Evolutionary conservation across 2,888 invertebrate genomes (phyloP).

Genomic region (Cremastobaeus sp.): DNA sequence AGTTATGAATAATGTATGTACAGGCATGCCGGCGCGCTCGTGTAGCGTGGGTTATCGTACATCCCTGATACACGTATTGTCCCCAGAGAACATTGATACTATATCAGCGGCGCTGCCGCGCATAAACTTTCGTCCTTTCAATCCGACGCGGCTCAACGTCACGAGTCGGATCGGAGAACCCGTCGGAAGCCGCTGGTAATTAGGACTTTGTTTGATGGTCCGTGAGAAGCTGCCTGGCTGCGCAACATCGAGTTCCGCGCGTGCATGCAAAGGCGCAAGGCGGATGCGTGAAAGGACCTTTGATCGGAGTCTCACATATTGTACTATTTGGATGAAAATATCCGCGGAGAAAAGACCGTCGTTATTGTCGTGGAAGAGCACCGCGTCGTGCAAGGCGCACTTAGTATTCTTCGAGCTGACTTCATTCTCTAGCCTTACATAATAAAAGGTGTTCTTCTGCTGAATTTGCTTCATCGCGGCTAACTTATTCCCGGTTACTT

Average conservation of each 20-base stretch:
- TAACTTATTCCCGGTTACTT: no score
- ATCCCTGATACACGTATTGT: conserved; percentile 64
- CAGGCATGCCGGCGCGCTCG: conserved; percentile 63
- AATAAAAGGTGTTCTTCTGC: no score
- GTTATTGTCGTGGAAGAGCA: no score
- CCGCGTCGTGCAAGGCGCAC: no score
- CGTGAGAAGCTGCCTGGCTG: conserved; percentile 33
- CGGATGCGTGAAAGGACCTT: conserved; percentile 2
- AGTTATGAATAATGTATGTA: conserved; percentile 69
- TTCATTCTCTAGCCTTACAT: no score
- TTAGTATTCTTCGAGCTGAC: no score
- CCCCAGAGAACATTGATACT: conserved; percentile 59
- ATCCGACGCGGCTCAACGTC: conserved; percentile 42
- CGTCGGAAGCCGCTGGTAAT: conserved; percentile 42
- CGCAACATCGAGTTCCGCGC: no score
- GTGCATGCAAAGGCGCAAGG: no score
- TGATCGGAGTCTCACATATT: no score
- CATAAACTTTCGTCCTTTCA: conserved; percentile 59
- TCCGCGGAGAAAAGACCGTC: no score
- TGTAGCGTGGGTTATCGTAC: conserved; percentile 61
- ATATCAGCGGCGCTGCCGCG: conserved; percentile 49
- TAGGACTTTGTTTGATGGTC: conserved; percentile 46
- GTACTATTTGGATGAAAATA: no score
- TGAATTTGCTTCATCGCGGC: no score
- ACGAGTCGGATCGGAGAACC: conserved; percentile 42